Percentiles rank a stretch among this genome's conserved stretches.
Evolutionary conservation across 30 jellyfish, hydroid and myxozoan genomes (phyloP).

Genomic region (Clytia hemisphaerica): DNA sequence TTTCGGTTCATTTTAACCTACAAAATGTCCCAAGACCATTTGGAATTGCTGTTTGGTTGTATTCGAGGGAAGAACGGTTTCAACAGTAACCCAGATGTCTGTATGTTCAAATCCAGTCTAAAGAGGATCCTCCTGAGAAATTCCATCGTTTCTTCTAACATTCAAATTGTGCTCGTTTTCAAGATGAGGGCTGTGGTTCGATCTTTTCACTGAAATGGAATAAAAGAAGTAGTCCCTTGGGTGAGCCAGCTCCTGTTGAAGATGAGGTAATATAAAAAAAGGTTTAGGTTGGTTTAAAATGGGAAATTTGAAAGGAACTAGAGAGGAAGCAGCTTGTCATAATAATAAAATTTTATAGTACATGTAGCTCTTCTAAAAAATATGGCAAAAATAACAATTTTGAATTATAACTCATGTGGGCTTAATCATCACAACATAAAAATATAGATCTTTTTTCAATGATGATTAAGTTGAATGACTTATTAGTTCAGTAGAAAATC

Average conservation of each 20-base stretch:
- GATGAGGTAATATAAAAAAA: neutral
- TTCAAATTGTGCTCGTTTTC: constrained; percentile 34
- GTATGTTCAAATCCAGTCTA: constrained; percentile 31
- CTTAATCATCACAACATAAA: no score
- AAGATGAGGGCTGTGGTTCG: constrained; percentile 17
- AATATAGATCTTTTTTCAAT: no score
- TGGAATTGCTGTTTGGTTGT: constrained; percentile 47
- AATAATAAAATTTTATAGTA: no score
- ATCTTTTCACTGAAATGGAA: constrained; percentile 27
- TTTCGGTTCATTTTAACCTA: constrained; percentile 42
- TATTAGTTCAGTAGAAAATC: no score
- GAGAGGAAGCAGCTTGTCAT: no score
- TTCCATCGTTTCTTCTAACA: constrained; percentile 33
- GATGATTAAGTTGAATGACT: no score
- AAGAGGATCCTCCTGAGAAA: constrained; percentile 13
- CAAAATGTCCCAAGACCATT: constrained; percentile 46
- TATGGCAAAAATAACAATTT: no score
- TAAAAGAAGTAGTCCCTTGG: constrained; percentile 19
- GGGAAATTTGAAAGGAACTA: no score
- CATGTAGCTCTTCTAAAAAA: no score
- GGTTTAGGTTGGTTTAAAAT: no score
- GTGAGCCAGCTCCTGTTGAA: neutral
- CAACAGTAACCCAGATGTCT: constrained; percentile 33
- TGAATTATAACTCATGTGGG: no score
- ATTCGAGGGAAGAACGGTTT: constrained; percentile 34